Conservation (phyloP, 2,797 vertebrate genomes). For the Vipera ursinii region DNA sequence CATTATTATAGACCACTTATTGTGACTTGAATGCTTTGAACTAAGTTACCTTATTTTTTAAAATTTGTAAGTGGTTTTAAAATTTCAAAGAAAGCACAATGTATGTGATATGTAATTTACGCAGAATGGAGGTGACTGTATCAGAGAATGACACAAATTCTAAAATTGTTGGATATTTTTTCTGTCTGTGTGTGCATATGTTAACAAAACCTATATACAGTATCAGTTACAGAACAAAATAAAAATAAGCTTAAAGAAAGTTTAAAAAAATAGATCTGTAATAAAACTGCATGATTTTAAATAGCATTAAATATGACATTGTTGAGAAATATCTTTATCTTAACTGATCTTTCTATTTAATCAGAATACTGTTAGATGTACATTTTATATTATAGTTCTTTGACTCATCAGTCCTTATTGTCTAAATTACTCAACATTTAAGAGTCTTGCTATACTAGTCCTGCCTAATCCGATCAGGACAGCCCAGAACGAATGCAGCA, state of each 20-base stretch:
- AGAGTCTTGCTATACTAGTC: background rate
- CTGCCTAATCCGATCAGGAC: background rate
- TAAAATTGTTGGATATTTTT: conserved; percentile 35
- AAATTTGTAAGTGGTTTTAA: conserved; percentile 24
- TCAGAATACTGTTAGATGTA: background rate
- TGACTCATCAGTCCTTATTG: background rate
- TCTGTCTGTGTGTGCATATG: background rate
- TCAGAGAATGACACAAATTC: conserved; percentile 40
- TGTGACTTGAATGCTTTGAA: background rate
- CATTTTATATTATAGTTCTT: background rate
- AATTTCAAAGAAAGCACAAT: conserved; percentile 15
- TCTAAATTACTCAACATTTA: background rate
- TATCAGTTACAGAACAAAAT: conserved; percentile 22
- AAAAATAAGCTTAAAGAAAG: background rate
- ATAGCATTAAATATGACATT: conserved; percentile 30
- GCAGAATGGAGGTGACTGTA: conserved; percentile 32
- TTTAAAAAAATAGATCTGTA: background rate
- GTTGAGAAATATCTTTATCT: conserved; percentile 1
- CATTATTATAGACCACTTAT: conserved; percentile 14
- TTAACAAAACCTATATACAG: conserved; percentile 12
- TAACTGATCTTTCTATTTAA: background rate
- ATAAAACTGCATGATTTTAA: conserved; percentile 23
- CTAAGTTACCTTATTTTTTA: background rate
- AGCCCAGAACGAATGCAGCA: background rate
- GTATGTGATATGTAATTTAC: conserved; percentile 25